Base-by-base conservation (phyloP, 2,797 vertebrate genomes). In the Anableps anableps region DNA sequence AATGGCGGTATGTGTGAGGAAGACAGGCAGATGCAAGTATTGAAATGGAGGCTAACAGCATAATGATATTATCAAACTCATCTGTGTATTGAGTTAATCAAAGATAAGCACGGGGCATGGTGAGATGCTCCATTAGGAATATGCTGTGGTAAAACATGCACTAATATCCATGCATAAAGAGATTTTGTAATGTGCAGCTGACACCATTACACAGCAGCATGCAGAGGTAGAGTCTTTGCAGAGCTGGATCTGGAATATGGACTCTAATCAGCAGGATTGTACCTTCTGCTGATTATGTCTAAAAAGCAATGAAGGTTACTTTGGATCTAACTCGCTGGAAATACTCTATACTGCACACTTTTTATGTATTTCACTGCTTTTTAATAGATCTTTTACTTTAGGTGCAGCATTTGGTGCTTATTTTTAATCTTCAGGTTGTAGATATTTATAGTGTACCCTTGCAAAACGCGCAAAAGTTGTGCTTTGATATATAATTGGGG, bases 11-110 rank as follows among this genome's bases (percentile, higher is more conserved):
- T 85, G 89, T 88, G 91, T 73, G 45, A 74, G 83, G 16, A 75
- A 80, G 88, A 90, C 91, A 80, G 86, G 89, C 89, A 90, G 89
- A 89, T 93, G 91, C 91, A 88, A 83, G 87, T 74, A 80, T 81
- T 90, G 78, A 86, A 85, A 93, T 90, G 88, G 80, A 83, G 83
- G 84, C 88, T 88, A 91, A 92, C 88, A 81, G 83, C 85, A 76
- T 86, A 81, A 89, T 89, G 91, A 89, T 80, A 85, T 90, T 82
- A 86, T 94, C 88, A 83, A 90, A 92, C 85, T 92, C 92, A 86
- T 89, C 88, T 74, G 83, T 71, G 85, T 74, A 87, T 91, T 90
- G 90, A 87, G 87, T 90, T 91, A 87, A 91, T 94, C 90, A 88
- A 88, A 89, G 86, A 89, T 86, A 86, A 90, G 88, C 89, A 75